Percentiles rank a stretch among this genome's conserved stretches.
These are phyloP conservation scores for Nephila pilipes DNA, from an alignment of 1,140 invertebrate species.

Conservation along the genomic window DNA sequence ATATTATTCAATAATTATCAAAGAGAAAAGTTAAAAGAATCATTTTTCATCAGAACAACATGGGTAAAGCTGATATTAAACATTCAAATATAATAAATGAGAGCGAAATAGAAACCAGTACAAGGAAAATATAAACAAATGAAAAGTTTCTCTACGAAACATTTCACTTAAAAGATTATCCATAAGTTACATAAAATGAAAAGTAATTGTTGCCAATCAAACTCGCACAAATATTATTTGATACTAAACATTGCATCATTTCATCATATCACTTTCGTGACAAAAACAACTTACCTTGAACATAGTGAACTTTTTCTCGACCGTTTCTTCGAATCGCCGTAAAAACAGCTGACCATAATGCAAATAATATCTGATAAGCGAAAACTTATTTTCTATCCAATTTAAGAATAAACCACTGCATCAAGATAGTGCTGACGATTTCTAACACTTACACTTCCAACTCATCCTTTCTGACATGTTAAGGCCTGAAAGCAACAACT, in stretches of 20 bases:
- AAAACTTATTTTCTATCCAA: background rate
- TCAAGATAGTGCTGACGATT: background rate
- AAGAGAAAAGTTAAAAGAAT: background rate
- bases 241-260: background rate
- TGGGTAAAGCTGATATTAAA: too few relatives aligned
- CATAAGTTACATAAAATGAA: too few relatives aligned
- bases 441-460: conserved; percentile 7
- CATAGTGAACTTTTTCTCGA: conserved; percentile 38
- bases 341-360: conserved; percentile 68
- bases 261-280: background rate
- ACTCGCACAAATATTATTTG: too few relatives aligned
- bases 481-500: conserved; percentile 16
- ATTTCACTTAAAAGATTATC: too few relatives aligned
- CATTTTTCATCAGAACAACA: background rate
- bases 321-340: conserved; percentile 12
- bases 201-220: too few relatives aligned
- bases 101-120: too few relatives aligned
- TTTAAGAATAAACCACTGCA: background rate
- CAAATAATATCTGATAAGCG: background rate
- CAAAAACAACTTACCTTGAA: conserved; percentile 59
- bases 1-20: too few relatives aligned
- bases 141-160: too few relatives aligned
- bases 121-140: too few relatives aligned
- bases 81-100: too few relatives aligned
- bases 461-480: conserved; percentile 46